Evolutionary conservation across 2,797 vertebrate species (phyloP), one percentile per base, ranked within the genome.

Genomic region (Odontamblyopus rebecca): DNA sequence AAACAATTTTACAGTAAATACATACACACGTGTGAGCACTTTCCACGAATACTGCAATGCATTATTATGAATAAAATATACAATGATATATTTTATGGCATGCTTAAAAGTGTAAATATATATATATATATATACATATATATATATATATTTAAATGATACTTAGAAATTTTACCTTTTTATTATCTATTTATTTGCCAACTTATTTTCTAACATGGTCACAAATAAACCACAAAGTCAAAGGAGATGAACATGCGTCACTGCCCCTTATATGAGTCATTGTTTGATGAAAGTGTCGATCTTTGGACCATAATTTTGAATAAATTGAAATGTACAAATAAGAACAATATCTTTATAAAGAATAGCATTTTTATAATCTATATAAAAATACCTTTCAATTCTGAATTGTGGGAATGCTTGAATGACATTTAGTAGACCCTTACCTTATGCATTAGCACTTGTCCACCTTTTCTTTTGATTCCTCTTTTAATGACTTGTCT

Each of bases 391-490:
- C 38, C 0, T 7, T 38, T 19, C 5, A 5, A 35, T 16, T 18
- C 1, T 11, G 30, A 61, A n/a, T 61, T 9, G 30, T 32, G 16
- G 15, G 23, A 62, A 35, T 32, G 32, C 30, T 35, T 61, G 60
- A 38, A 9, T 35, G 32, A 9, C 69, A 61, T 75, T 77, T 62
- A 16, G 69, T 44, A 57, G 69, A 73, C 67, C 30, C 70, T 68
- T 23, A 78, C 73, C 54, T 73, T 19, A 23, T 74, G 57, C 18
- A 35, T 53, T 15, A 74, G 67, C 76, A 61, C 59, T 66, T 67
- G 75, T 4, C 1, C 78, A 82, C 80, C 80, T 71, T 87, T 79
- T 78, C 50, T 65, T 79, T 83, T 78, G 76, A 85, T 85, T 83
- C 72, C 26, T 75, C 73, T 72, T 77, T 80, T 68, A 82, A 77